Base-by-base conservation (phyloP, 2,888 invertebrate genomes). In the Tipula lateralis region DNA sequence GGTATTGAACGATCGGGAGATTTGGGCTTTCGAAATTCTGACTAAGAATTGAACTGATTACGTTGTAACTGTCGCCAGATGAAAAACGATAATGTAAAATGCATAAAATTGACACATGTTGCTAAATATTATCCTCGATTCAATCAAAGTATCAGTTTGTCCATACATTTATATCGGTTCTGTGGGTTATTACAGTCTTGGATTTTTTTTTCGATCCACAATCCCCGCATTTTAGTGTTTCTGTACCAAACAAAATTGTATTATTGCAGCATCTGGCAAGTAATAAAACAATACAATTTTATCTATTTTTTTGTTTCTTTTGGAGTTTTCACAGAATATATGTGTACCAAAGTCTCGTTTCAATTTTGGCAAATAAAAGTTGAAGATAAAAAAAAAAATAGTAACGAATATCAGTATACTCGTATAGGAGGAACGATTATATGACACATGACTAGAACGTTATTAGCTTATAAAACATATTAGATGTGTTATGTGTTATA, bases 271-370 rank as follows among this genome's bases (percentile, higher is more conserved):
- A 66, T 66, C 66, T 66, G 66, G 66, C 66, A 66, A 24, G 24
- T 66, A 66, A 66, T 66, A 66, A 66, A 66, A 66, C 66, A 66
- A 66, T 66, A 66, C 66, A 66, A 66, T 66, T 66, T 66, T 66
- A 66, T 66, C 66, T 66, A 66, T 24, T 66, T 66, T 66, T 24
- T 66, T 44, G 3, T 66, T 50, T 50, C 0, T 16, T 50, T 1
- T 12, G 16, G 16, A 16, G 36, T 36, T 12, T 50, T 50, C 44
- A 16, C 36, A n/a, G 6, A 50, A 24, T 66, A 66, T 66, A 9
- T 66, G 12, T 50, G 24, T 66, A 66, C 24, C 6, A 66, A n/a
- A 24, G 19, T 66, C 19, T 24, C 9, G 24, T 24, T 66, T 66
- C 66, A 66, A 66, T 66, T 66, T 66, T 66, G 66, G 24, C 24